Evolutionary conservation across 2,888 invertebrate species (phyloP).

Genomic region (Hoplodrina ambigua): DNA sequence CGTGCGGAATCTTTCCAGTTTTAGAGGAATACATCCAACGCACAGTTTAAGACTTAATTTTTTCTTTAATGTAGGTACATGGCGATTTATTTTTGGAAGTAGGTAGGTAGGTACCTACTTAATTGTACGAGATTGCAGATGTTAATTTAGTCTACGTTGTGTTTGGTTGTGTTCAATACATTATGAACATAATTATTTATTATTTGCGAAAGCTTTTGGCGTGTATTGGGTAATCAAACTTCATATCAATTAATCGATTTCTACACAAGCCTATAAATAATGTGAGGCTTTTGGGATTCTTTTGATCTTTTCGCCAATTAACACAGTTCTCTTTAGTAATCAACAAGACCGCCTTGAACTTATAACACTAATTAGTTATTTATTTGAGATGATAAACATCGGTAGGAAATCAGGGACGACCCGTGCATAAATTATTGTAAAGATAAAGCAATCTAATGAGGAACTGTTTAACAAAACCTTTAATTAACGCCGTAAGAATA

Average conservation of each 20-base stretch:
- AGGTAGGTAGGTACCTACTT: neutral
- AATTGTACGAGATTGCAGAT: no score
- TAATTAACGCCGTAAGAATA: no score
- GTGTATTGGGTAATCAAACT: neutral
- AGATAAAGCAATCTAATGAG: constrained; percentile 1
- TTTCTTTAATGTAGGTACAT: neutral
- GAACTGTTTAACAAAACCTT: neutral
- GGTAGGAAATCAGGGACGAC: constrained; percentile 7
- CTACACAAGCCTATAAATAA: constrained; percentile 10
- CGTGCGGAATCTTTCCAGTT: no score
- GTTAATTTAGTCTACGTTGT: no score
- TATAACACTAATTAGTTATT: constrained; percentile 13
- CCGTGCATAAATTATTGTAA: constrained; percentile 12
- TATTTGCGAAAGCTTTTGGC: constrained; percentile 8
- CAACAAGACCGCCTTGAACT: constrained; percentile 27
- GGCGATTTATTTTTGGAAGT: neutral
- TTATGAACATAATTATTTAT: neutral
- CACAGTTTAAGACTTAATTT: no score
- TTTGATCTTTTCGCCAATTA: constrained; percentile 6
- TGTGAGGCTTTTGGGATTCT: neutral
- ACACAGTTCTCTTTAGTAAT: constrained; percentile 10
- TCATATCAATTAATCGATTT: constrained; percentile 2
- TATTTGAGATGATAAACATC: constrained; percentile 21
- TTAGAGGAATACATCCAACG: no score
- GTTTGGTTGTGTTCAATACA: neutral